Base-by-base conservation (phyloP, 2,797 vertebrate genomes). In the Parambassis ranga region DNA sequence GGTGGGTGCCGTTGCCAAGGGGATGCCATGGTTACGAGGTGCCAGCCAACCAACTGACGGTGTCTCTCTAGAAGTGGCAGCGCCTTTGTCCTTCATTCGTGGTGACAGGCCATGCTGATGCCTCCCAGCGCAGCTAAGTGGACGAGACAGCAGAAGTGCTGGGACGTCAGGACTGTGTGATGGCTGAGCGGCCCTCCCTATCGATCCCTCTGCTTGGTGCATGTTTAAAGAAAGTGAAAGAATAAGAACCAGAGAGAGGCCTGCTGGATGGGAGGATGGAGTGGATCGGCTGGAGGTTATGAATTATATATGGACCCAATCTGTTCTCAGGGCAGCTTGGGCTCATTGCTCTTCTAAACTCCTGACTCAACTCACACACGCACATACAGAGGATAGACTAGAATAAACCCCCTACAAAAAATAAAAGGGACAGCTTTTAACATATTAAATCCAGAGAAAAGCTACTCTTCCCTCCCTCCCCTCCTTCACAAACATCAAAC, bases 281-380 rank as follows among this genome's bases (percentile, higher is more conserved):
- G 89, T 82, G 39, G 82, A 87, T 91, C 65, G 72, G 88, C 87
- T 80, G 27, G 71, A 91, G 88, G 89, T 84, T 87, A 91, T 93
- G 92, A 94, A 94, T 95, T 93, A 93, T 92, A 94, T 90, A 93
- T 91, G 86, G 65, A 78, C 30, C 72, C 91, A 91, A 91, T 92
- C 88, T 92, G 91, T 89, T 91, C 84, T 87, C 75, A 79, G 88
- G 89, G 87, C 87, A 88, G 82, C 79, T 64, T 33, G 74, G 65
- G 56, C 82, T 79, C 79, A 59, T 43, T 72, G 80, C 74, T 83
- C 70, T 72, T 81, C 75, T 75, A 79, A 81, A 85, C 82, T 88
- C 85, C 87, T 86, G 84, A 90, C 82, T 91, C 85, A 79, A 86
- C 75, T 65, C 75, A 65, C 51, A 46, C 52, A 65, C 38, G 23